Evolutionary conservation across 92 coral and sea anemone species (phyloP), one percentile per base, ranked within the genome.

Genomic region (Hydrozoanthus gracilis): DNA sequence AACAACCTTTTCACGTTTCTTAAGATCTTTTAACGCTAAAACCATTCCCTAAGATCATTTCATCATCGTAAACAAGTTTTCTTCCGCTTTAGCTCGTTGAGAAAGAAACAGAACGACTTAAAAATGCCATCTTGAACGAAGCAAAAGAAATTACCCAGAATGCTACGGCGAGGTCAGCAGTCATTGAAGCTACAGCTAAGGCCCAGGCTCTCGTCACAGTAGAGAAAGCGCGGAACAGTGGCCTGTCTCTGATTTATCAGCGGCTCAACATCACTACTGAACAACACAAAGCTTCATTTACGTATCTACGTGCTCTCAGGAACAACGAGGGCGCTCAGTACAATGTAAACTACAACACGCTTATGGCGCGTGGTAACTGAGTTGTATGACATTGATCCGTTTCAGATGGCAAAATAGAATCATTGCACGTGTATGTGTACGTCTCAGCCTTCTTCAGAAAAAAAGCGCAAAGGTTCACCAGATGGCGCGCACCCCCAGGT

Each of bases 261-360:
- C 88, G 72, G 8, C 87, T 90, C 47, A 84, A 84, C 50, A 90
- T 90, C 58, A 90, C 92, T 54, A 70, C 83, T 3, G 90, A 86
- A 17, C 82, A 86, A 27, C 92, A 90, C 83, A 90, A 90, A 49
- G 92, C 92, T 65, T 90, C 90, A n/a, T 90, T 90, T 80, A 86
- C 88, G 58, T 90, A 90, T 65, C 71, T 90, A 17, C 92, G 92
- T 39, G 87, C 89, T 46, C 90, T 90, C 45, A 51, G 92, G 44
- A 86, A 86, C 54, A 74, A 84, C 55, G 67, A 73, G 71, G 79
- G 70, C 15, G 83, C 72, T 4, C 78, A 58, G 68, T 35, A 86
- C 14, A 90, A 90, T 27, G 90, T 90, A 8, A 84, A 86, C 79
- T 90, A 90, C 47, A 82, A 79, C 50, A 90, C 92, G 8, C 82